Percentiles rank a stretch among this genome's conserved stretches.
Evolutionary conservation across 2,797 vertebrate species (phyloP).

Genomic region (Channallabes apus): DNA sequence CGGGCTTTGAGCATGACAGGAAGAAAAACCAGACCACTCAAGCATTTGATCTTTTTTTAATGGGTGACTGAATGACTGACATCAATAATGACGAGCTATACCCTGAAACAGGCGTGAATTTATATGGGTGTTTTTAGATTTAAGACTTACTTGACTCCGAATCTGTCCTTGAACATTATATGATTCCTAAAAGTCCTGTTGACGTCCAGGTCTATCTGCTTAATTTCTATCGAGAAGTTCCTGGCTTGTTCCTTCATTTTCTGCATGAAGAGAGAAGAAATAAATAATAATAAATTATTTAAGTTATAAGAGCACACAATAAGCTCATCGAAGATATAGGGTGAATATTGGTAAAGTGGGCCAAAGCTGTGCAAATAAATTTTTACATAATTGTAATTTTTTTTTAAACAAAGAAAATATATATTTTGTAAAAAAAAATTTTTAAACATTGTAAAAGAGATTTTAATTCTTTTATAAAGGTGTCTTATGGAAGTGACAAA

Average conservation of each 20-base stretch:
- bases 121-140: neutral
- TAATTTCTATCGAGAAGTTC: slow-evolving; percentile 84
- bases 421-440: too few species aligned
- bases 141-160: slow-evolving; percentile 87
- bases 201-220: slow-evolving; percentile 90
- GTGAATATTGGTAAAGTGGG: too few species aligned
- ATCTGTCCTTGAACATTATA: slow-evolving; percentile 92
- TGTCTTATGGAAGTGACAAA: too few species aligned
- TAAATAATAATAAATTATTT: neutral
- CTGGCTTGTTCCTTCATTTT: slow-evolving; percentile 90
- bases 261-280: slow-evolving; percentile 61
- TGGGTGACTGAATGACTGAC: too few species aligned
- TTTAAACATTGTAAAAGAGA: too few species aligned
- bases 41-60: neutral
- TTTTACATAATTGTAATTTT: too few species aligned
- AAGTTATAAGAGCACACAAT: neutral
- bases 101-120: neutral
- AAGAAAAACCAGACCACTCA: neutral
- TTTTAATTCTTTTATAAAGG: too few species aligned
- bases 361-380: too few species aligned
- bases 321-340: neutral
- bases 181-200: slow-evolving; percentile 93
- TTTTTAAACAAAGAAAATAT: too few species aligned
- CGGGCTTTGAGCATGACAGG: slow-evolving; percentile 5
- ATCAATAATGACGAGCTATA: neutral